Conservation (phyloP, 2,113 vertebrate genomes). For the Heterotis niloticus region DNA sequence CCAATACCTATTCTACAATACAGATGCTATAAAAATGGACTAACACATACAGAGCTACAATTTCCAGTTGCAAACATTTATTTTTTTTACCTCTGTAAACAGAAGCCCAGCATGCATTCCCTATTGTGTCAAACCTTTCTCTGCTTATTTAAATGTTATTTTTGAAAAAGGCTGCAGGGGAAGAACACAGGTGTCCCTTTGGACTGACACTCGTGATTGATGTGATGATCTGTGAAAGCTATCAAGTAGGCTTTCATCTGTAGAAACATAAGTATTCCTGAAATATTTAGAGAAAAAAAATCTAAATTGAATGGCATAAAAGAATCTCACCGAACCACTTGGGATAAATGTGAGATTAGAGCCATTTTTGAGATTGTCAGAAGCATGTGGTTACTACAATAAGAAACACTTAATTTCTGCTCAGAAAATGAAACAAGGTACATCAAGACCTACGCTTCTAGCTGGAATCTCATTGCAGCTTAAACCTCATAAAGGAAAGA, state of each 20-base stretch:
- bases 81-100: not conserved
- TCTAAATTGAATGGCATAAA: not conserved
- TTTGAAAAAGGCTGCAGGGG: not conserved
- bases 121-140: not conserved
- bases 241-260: not conserved
- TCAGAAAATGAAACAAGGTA: no score
- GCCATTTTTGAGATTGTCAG: not conserved
- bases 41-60: no score
- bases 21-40: no score
- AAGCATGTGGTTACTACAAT: no score
- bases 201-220: not conserved
- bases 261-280: no score
- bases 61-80: not conserved
- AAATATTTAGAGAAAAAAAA: not conserved
- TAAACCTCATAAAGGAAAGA: no score
- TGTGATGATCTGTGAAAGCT: slow-evolving; percentile 9
- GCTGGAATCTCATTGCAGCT: no score
- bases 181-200: not conserved
- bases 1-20: no score
- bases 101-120: not conserved
- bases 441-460: no score
- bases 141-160: not conserved
- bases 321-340: not conserved
- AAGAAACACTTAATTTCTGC: no score
- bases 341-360: not conserved